These are phyloP conservation scores for Holacanthella duospinosa DNA, from an alignment of 2,888 invertebrate species.

Conservation along the genomic window DNA sequence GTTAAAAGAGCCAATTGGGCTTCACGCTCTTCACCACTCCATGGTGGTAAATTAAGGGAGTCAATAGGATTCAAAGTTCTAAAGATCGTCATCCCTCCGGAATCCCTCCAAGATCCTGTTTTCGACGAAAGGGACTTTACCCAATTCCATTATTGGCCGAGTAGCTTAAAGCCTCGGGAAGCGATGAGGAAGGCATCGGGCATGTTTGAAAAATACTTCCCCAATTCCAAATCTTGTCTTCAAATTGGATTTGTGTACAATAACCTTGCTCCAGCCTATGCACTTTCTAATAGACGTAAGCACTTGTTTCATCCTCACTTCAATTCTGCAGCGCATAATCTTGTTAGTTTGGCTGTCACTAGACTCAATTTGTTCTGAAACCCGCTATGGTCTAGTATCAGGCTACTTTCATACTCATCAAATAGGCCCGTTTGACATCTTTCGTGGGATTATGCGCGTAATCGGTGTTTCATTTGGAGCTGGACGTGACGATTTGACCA, in stretches of 20 bases:
- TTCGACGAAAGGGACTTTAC: not conserved
- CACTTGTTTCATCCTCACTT: not conserved
- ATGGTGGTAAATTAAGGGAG: not conserved
- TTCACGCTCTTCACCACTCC: not conserved
- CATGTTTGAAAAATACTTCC: not conserved
- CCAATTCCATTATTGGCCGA: not conserved
- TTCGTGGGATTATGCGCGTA: not conserved
- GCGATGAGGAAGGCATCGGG: not conserved
- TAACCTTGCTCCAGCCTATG: not conserved
- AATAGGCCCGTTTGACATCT: not conserved
- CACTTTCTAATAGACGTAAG: not conserved
- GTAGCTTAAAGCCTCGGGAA: not conserved
- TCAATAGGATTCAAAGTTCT: not conserved
- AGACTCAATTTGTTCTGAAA: not conserved
- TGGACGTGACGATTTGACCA: not conserved
- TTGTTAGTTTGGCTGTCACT: too few relatives aligned
- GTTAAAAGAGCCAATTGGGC: not conserved
- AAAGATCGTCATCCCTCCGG: not conserved
- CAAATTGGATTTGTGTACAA: constrained; percentile 1
- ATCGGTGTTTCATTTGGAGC: not conserved
- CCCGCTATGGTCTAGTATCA: not conserved
- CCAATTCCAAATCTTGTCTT: not conserved
- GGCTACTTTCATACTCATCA: not conserved
- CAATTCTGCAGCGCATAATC: too few relatives aligned
- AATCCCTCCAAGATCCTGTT: not conserved